Conservation (phyloP, 2,113 vertebrate species). For the Microtus montanus region DNA sequence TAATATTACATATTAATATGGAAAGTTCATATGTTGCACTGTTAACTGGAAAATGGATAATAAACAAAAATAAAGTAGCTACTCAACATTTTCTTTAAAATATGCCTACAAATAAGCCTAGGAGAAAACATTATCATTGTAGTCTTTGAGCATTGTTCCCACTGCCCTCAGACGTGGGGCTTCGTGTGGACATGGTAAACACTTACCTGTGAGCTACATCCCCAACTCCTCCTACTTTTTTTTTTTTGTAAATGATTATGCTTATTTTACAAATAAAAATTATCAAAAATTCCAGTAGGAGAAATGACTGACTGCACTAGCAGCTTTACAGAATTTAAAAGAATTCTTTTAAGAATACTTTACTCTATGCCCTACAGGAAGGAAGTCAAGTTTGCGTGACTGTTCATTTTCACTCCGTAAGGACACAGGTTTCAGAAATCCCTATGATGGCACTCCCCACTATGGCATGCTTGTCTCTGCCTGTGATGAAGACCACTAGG, state of each 20-base stretch:
- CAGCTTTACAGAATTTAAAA: neutral
- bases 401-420: neutral
- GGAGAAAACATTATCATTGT: neutral
- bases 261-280: constrained; percentile 47
- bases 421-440: neutral
- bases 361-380: neutral
- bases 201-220: neutral
- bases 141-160: neutral
- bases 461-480: neutral
- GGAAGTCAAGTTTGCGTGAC: neutral
- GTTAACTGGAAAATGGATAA: neutral
- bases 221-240: neutral
- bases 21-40: neutral
- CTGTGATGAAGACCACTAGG: neutral
- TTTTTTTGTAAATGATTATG: neutral
- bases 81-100: constrained; percentile 7
- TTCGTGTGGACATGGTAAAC: neutral
- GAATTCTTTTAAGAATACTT: no score
- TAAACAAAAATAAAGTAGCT: neutral
- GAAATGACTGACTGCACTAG: neutral
- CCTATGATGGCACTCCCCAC: no score
- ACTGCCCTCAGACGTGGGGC: neutral
- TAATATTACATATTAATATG: constrained; percentile 15
- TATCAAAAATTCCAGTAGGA: neutral
- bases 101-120: neutral